These are phyloP conservation scores for Sesia bembeciformis DNA, from an alignment of 2,888 invertebrate species.

Conservation along the genomic window DNA sequence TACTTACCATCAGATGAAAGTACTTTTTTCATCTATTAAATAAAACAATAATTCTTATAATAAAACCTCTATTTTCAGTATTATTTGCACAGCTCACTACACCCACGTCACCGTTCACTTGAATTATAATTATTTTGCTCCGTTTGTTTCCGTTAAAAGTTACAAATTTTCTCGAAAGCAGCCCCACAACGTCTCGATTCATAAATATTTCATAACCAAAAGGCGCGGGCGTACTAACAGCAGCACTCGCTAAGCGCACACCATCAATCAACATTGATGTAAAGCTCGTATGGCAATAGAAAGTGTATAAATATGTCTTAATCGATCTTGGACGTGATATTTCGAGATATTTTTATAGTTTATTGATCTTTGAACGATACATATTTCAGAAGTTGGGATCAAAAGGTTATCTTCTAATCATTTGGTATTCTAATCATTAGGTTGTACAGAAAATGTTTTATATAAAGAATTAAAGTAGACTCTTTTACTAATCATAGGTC, in stretches of 20 bases:
- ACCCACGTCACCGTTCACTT: background rate
- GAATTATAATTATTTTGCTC: slow-evolving; percentile 3
- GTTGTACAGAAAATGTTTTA: too few relatives aligned
- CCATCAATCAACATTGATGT: slow-evolving; percentile 43
- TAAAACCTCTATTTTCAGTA: too few relatives aligned
- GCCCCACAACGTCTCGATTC: slow-evolving; percentile 21
- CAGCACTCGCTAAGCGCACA: slow-evolving; percentile 9
- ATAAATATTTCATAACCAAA: slow-evolving; percentile 45
- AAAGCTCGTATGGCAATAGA: slow-evolving; percentile 20
- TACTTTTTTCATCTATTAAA: too few relatives aligned
- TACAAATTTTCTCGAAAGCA: slow-evolving; percentile 20
- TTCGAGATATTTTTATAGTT: background rate
- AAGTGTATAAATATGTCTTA: slow-evolving; percentile 40
- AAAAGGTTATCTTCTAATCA: too few relatives aligned
- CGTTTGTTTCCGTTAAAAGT: slow-evolving; percentile 21
- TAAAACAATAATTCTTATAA: too few relatives aligned
- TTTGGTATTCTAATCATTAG: too few relatives aligned
- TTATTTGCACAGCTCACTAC: too few relatives aligned
- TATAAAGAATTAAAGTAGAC: too few relatives aligned
- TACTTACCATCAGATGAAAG: too few relatives aligned
- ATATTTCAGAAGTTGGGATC: too few relatives aligned
- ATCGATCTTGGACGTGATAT: slow-evolving; percentile 39
- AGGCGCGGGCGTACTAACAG: slow-evolving; percentile 7
- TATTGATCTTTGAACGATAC: too few relatives aligned
- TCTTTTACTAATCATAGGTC: too few relatives aligned